A percentile compares a stretch with the other conserved stretches of the same genome.
phyloP scores from a whole-genome alignment of 1,140 invertebrate species.

The Bombus picipes region DNA sequence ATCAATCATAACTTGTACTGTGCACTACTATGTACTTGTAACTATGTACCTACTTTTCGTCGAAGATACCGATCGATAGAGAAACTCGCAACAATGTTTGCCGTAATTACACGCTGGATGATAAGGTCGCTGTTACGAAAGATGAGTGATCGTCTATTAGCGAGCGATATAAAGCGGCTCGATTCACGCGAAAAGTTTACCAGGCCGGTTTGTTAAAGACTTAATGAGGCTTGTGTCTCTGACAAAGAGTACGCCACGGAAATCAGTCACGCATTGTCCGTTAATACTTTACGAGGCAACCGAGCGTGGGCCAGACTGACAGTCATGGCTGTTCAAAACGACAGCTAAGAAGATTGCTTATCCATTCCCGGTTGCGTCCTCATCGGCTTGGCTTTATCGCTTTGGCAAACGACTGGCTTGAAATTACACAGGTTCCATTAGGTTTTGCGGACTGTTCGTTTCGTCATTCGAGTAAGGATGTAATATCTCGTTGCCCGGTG shows the following conservation, averaged over 20 bases:
- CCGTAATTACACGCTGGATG: neutral
- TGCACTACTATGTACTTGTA: too few relatives aligned
- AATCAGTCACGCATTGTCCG: slow-evolving; percentile 63
- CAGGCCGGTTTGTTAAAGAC: slow-evolving; percentile 43
- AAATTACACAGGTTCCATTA: slow-evolving; percentile 46
- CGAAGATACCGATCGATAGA: neutral
- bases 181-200: slow-evolving; percentile 9
- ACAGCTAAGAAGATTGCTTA: slow-evolving; percentile 60
- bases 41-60: too few relatives aligned
- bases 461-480: slow-evolving; percentile 24
- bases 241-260: slow-evolving; percentile 46
- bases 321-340: slow-evolving; percentile 58
- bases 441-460: slow-evolving; percentile 11
- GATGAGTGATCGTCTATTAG: slow-evolving; percentile 12
- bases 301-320: slow-evolving; percentile 53
- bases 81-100: neutral
- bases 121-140: neutral
- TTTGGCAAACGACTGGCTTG: slow-evolving; percentile 26
- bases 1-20: neutral
- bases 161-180: neutral
- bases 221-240: slow-evolving; percentile 58
- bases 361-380: slow-evolving; percentile 56
- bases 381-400: slow-evolving; percentile 51
- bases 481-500: slow-evolving; percentile 19
- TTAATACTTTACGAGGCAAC: slow-evolving; percentile 57